Conservation (phyloP, 2,888 invertebrate genomes). For the Callimorpha dominula region DNA sequence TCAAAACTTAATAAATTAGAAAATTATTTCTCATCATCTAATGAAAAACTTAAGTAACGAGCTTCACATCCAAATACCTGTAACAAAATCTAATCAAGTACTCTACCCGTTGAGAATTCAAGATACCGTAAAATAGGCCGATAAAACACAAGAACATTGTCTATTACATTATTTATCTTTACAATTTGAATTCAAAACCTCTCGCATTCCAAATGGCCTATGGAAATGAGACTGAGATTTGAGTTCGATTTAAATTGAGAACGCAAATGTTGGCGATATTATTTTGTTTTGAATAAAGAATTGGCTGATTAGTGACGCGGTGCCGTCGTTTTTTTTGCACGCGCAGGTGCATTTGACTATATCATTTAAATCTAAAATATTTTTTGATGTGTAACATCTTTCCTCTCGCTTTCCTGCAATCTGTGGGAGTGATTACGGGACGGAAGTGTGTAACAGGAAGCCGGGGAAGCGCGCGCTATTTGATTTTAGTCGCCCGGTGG, state of each 20-base stretch:
- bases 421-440: too few relatives aligned
- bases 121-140: conserved; percentile 5
- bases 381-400: too few relatives aligned
- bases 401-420: too few relatives aligned
- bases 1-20: neutral
- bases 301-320: neutral
- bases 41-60: conserved; percentile 3
- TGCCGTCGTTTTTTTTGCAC: neutral
- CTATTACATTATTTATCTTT: conserved; percentile 8
- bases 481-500: too few relatives aligned
- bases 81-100: conserved; percentile 9
- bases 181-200: conserved; percentile 11
- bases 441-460: too few relatives aligned
- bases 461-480: too few relatives aligned
- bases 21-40: neutral
- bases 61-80: neutral
- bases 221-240: conserved; percentile 11
- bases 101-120: conserved; percentile 4
- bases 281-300: neutral
- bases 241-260: conserved; percentile 4
- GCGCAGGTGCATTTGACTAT: neutral
- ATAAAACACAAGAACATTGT: conserved; percentile 12
- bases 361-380: too few relatives aligned
- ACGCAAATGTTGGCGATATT: neutral
- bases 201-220: neutral